Base-by-base conservation (phyloP, 2,113 vertebrate species). In the Brachionichthys hirsutus region DNA sequence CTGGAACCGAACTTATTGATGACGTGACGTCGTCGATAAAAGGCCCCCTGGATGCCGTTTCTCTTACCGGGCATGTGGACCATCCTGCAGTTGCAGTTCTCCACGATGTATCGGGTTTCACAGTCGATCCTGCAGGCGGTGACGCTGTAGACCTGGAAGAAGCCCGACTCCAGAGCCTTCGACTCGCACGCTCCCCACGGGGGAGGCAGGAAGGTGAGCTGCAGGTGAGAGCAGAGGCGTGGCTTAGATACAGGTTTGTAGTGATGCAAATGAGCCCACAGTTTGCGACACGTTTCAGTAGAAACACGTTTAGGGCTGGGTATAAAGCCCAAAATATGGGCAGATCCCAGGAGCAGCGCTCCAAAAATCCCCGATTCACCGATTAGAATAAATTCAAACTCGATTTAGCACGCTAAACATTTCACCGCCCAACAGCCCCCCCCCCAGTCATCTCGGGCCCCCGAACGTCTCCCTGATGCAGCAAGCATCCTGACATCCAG, bases 71-170 rank as follows among this genome's bases (percentile, higher is more conserved):
- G 97, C 97, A 99, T 99, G 87, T 99, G 95, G 15, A 98, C 97
- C 97, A 98, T 99, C 67, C 89, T 94, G 89, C 97, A 99, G 90
- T 98, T 98, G 89, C 97, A 99, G 85, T 99, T 99, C 78, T 99
- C 97, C 72, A 98, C 94, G 1, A 99, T 95, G 87, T 99, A 98
- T n/a, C 95, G 94, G 0, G 97, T 99, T 86, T 99, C 97, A 44
- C 97, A 99, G 90, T 98, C 97, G 3, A 99, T 98, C 85, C 96
- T 92, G 89, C 97, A 98, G 72, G 95, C 97, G 0, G 97, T 98
- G 50, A 98, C 92, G 0, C 97, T 99, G 92, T 99, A 99, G 76
- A 93, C 92, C 64, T 94, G 92, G 86, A 98, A 99, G 71, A 98
- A 98, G 48, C 94, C 95, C 2, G 96, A 94, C 67, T 95, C 94